These are phyloP conservation scores for Dilophus febrilis DNA, from an alignment of 2,888 invertebrate species.

Conservation along the genomic window DNA sequence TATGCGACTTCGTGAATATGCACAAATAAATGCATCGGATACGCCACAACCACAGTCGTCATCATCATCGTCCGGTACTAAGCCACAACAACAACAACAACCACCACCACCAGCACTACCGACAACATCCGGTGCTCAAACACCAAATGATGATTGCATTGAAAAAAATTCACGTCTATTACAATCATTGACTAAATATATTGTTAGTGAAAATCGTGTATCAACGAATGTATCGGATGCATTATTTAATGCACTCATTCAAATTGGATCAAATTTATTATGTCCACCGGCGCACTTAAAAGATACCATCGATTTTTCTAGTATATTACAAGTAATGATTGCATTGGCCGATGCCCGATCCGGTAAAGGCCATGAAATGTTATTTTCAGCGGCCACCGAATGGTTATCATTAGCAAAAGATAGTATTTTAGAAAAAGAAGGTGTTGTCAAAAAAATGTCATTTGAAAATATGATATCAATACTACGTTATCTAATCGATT, in stretches of 20 bases:
- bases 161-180: slow-evolving; percentile 54
- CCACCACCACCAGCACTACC: no score
- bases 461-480: slow-evolving; percentile 70
- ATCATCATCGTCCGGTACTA: no score
- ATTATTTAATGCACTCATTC: slow-evolving; percentile 54
- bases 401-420: slow-evolving; percentile 62
- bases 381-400: slow-evolving; percentile 61
- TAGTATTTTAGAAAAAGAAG: slow-evolving; percentile 22
- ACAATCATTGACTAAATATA: slow-evolving; percentile 51
- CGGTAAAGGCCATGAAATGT: slow-evolving; percentile 58
- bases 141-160: slow-evolving; percentile 22
- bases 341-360: slow-evolving; percentile 71
- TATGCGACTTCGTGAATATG: no score
- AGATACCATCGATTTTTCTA: slow-evolving; percentile 59
- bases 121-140: slow-evolving; percentile 24
- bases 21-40: no score
- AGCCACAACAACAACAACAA: neutral
- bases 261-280: slow-evolving; percentile 49
- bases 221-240: slow-evolving; percentile 26
- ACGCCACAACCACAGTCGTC: no score
- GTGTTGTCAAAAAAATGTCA: slow-evolving; percentile 23
- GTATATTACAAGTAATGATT: slow-evolving; percentile 61
- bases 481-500: slow-evolving; percentile 69
- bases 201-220: slow-evolving; percentile 45
- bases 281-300: slow-evolving; percentile 31